Evolutionary conservation across 2,113 vertebrate species (phyloP), one percentile per base, ranked within the genome.

Genomic region (Erpornis zantholeuca): DNA sequence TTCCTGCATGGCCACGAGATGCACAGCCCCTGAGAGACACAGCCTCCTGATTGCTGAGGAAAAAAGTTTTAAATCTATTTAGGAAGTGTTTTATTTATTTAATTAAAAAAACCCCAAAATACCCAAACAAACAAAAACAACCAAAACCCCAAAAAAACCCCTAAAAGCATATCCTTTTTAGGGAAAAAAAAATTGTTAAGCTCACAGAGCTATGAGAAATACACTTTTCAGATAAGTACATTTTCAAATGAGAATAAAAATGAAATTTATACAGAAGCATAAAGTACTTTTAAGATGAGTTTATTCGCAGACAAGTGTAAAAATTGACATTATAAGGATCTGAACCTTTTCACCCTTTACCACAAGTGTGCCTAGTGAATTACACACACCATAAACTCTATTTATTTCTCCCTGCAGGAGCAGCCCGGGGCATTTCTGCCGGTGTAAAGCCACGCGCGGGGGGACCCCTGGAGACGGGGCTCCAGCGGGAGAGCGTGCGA

Each of bases 81-180:
- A 36, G 21, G 38, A 82, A 52, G 9, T 10, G 12, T 15, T 70
- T 40, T 18, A 15, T 54, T 73, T 50, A 40, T 36, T 75, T 53
- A 33, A 38, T 49, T 49, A 3, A 24, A 15, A 11, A 8, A 9
- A 2, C 0, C 4, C 4, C 2, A 3, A 36, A 60, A 28, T 14
- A 33, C 28, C 8, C 33, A 28, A 53, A 31, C 7, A 25, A 72
- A 36, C 8, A 28, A 20, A 23, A n/a, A 0, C 7, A 29, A 31
- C 21, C 16, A 22, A 52, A 33, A 3, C 9, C 16, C 4, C 2
- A 21, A 31, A 16, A 16, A 11, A 7, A 0, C 0, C 10, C 27
- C 45, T 50, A 6, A 60, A 52, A 9, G 19, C 53, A 1, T 6
- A 1, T 25, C 3, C 22, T 29, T 23, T 70, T 47, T 3, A 9